phyloP scores from a whole-genome alignment of 1,140 invertebrate species.

The Scylla paramamosain region DNA sequence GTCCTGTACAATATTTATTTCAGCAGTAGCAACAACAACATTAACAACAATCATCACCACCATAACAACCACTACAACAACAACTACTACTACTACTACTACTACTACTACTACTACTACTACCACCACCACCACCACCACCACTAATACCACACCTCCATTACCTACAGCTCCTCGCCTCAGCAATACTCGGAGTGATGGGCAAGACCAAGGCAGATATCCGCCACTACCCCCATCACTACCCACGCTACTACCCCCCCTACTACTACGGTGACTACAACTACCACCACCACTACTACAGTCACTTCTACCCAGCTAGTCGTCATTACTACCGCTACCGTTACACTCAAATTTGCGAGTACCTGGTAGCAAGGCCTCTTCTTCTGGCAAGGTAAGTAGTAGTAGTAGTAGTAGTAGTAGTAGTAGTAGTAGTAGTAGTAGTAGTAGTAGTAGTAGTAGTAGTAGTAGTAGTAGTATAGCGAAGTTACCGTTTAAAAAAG shows the following conservation, averaged over 20 bases:
- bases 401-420: slow-evolving; percentile 23
- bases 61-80: no score
- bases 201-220: not conserved
- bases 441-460: slow-evolving; percentile 6
- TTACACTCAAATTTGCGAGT: not conserved
- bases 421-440: slow-evolving; percentile 10
- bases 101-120: not conserved
- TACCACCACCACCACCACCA: not conserved
- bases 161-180: not conserved
- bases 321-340: not conserved
- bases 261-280: not conserved
- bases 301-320: not conserved
- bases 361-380: not conserved
- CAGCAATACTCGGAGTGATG: not conserved
- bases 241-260: not conserved
- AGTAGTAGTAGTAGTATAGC: not conserved
- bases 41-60: no score
- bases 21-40: no score
- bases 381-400: not conserved
- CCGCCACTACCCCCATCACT: not conserved
- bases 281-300: not conserved
- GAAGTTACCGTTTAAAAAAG: no score
- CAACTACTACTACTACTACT: no score
- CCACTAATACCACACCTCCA: not conserved
- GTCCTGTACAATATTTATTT: not conserved